Evolutionary conservation across 2,888 invertebrate genomes (phyloP), one percentile per base, ranked within the genome.

Genomic region (Tiphia femorata): DNA sequence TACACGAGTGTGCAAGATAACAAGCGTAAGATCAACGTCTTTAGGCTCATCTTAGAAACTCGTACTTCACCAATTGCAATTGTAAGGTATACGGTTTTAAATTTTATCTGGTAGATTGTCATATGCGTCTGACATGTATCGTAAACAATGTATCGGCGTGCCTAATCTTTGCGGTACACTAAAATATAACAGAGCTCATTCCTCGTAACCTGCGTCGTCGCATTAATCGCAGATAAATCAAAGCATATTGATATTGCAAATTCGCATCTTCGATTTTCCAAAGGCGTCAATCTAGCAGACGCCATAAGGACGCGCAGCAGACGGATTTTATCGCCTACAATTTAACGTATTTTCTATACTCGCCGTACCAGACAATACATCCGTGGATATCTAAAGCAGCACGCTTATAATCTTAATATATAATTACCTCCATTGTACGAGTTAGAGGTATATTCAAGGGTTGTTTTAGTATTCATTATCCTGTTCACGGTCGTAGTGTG

Each of bases 241-340:
- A n/a, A 44, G 1, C n/a, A 12, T 6, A 23, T 14, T 23, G 23
- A 25, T 30, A 19, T 20, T 2, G 17, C 1, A 8, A 12, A 27
- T 14, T 25, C 19, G 30, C 35, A 35, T 46, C 30, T 59, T 37
- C 57, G 58, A 40, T 61, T 58, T 54, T 44, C 37, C 49, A 57
- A 66, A 70, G 70, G 79, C 75, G 71, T 73, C 73, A 72, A 65
- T 67, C 78, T 84, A 84, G 84, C 84, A 84, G 84, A 84, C 83
- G 83, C 82, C 83, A 82, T 82, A 77, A 75, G 75, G 79, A 78
- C 79, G 81, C 79, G 78, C 75, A 83, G 83, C 84, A 84, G 84
- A 83, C 84, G 82, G 80, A 69, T 78, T 81, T 81, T 75, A n/a
- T n/a, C n/a, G n/a, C n/a, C n/a, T n/a, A n/a, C 65, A 46, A 62